Percentiles rank a stretch among this genome's conserved stretches.
Evolutionary conservation across 2,797 vertebrate genomes (phyloP).

Genomic region (Pipistrellus pipistrellus): DNA sequence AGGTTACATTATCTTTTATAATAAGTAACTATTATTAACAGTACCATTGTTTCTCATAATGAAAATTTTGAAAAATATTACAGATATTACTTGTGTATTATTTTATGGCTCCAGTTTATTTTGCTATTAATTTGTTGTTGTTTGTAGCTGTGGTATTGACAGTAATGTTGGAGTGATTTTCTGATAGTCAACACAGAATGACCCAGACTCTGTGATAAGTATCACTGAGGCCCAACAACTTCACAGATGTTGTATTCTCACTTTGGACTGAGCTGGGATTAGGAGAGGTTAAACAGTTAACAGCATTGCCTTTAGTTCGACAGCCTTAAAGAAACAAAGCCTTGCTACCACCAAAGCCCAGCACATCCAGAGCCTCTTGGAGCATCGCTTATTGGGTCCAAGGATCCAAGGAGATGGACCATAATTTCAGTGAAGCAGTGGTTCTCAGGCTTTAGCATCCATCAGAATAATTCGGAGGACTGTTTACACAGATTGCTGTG

Average conservation of each 20-base stretch:
- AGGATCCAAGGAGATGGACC: not conserved
- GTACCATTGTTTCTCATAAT: conserved; percentile 25
- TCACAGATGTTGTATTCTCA: not conserved
- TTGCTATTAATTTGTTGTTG: conserved; percentile 32
- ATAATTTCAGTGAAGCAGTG: not conserved
- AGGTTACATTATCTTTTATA: not conserved
- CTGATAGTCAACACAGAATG: not conserved
- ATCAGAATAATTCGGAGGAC: not conserved
- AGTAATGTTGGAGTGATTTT: not conserved
- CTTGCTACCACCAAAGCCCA: not conserved
- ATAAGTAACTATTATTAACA: conserved; percentile 26
- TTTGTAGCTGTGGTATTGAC: not conserved
- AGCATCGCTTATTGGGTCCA: not conserved
- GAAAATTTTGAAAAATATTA: conserved; percentile 10
- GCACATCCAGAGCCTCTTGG: not conserved
- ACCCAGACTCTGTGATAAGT: not conserved
- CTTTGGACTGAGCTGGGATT: not conserved
- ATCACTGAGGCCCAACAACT: not conserved
- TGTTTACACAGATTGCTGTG: not conserved
- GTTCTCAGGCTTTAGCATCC: not conserved
- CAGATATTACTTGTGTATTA: not conserved
- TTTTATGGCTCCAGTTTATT: conserved; percentile 51
- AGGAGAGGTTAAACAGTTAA: not conserved
- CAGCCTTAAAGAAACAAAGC: not conserved
- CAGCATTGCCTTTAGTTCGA: not conserved